Base-by-base conservation (phyloP, 2,888 invertebrate species). In the Drosophila merina region DNA sequence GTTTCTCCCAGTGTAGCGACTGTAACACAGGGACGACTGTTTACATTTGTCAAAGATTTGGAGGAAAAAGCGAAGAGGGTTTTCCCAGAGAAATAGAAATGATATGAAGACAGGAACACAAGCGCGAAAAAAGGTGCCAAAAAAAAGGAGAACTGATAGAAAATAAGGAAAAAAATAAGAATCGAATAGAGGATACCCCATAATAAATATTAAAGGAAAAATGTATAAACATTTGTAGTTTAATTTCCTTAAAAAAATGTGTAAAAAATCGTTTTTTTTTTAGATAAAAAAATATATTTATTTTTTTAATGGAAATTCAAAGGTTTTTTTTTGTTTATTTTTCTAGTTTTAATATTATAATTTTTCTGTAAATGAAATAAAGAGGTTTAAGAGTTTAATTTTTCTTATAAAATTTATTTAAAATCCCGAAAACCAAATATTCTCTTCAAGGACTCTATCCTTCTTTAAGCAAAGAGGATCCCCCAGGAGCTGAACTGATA, bases 41-140 rank as follows among this genome's bases (percentile, higher is more conserved):
- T 82, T 85, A 82, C 86, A 85, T 80, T 85, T 83, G 78, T 82
- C 83, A 83, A 75, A 82, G 83, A 78, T 77, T 81, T 84, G 58
- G 59, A 52, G 30, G 5, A 71, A 64, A 58, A 70, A 47, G 47
- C 12, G 54, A 59, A 67, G 63, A 31, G 68, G 36, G 14, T 14
- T 31, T 60, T 26, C 4, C 4, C 30, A 4, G 26, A 40, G 38
- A 49, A 60, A 50, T 54, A 52, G 48, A 30, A 31, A 12, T 28
- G 50, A 56, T 51, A 68, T 50, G 55, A 55, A 56, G 63, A 49
- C 25, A 36, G 54, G 20, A 40, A 28, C 50, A 40, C 36, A 49
- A 36, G 59, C 47, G 38, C 51, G 36, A 42, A 54, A 59, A 48
- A 40, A 47, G 26, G 31, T 33, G 59, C 36, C 31, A 52, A 33